Conservation (phyloP, 2,888 invertebrate genomes). For the Argyresthia albistria region DNA sequence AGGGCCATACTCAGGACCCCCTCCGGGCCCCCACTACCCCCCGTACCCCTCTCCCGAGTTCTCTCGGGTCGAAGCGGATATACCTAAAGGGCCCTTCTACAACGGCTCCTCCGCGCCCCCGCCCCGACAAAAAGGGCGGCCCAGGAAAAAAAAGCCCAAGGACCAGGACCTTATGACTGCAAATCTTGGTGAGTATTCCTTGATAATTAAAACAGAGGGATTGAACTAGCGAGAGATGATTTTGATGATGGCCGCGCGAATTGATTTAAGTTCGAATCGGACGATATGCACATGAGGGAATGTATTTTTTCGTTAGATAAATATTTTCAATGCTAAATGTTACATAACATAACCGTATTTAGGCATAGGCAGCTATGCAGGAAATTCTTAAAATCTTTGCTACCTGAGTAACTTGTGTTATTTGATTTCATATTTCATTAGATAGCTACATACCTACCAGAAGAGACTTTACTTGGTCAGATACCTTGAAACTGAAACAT, state of each 20-base stretch:
- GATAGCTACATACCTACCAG: no score
- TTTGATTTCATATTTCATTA: no score
- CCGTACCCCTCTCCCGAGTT: slow-evolving; percentile 74
- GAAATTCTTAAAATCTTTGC: no score
- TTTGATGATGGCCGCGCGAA: slow-evolving; percentile 10
- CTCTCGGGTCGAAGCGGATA: slow-evolving; percentile 60
- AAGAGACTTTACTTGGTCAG: no score
- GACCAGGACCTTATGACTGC: slow-evolving; percentile 90
- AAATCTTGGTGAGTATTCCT: slow-evolving; percentile 80
- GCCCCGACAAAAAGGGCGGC: slow-evolving; percentile 94
- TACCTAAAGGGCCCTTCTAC: slow-evolving; percentile 70
- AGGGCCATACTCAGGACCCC: slow-evolving; percentile 66
- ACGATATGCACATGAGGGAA: no score
- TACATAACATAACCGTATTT: no score
- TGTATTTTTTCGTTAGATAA: no score
- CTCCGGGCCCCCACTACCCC: slow-evolving; percentile 58
- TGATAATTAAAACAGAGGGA: not conserved
- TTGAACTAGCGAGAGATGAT: not conserved
- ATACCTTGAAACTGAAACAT: no score
- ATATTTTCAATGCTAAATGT: no score
- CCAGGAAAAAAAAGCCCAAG: slow-evolving; percentile 93
- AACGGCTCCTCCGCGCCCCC: slow-evolving; percentile 70
- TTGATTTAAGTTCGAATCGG: not conserved
- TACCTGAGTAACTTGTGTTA: no score
- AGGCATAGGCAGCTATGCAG: no score